phyloP scores from a whole-genome alignment of 2,113 vertebrate genomes.

The Rhinogobius similis region DNA sequence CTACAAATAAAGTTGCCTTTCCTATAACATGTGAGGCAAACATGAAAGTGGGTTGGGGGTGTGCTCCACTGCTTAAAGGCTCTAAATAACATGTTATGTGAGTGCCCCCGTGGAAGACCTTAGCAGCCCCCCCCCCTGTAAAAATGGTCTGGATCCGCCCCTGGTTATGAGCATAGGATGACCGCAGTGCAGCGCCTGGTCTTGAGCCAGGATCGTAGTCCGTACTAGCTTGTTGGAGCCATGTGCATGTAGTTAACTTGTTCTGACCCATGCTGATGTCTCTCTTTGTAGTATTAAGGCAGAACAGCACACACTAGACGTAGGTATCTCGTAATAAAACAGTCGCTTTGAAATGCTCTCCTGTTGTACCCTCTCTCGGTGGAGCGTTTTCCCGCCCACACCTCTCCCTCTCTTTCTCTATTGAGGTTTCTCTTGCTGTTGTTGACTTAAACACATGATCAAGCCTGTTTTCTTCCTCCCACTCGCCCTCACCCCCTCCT shows the following conservation, averaged over 20 bases:
- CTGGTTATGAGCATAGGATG: neutral
- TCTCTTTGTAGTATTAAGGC: neutral
- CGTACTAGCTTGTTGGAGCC: neutral
- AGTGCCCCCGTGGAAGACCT: too few relatives aligned
- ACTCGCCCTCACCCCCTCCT: conserved; percentile 53
- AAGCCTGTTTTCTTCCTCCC: conserved; percentile 72
- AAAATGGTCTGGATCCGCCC: too few relatives aligned
- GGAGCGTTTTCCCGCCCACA: conserved; percentile 70
- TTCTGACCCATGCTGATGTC: neutral
- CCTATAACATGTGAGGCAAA: too few relatives aligned
- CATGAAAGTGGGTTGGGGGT: too few relatives aligned
- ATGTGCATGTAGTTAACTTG: neutral
- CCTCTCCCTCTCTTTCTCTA: conserved; percentile 50
- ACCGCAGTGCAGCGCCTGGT: neutral
- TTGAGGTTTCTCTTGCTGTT: conserved; percentile 64
- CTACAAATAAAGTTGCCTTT: too few relatives aligned
- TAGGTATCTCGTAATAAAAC: neutral
- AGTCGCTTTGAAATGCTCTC: neutral
- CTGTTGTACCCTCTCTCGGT: conserved; percentile 57
- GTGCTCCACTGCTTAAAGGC: too few relatives aligned
- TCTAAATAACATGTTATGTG: too few relatives aligned
- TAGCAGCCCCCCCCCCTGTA: too few relatives aligned
- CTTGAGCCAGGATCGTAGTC: neutral
- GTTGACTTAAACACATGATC: conserved; percentile 75
- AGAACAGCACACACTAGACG: neutral